Evolutionary conservation across 2,797 vertebrate genomes (phyloP).

Genomic region (Nasua narica): DNA sequence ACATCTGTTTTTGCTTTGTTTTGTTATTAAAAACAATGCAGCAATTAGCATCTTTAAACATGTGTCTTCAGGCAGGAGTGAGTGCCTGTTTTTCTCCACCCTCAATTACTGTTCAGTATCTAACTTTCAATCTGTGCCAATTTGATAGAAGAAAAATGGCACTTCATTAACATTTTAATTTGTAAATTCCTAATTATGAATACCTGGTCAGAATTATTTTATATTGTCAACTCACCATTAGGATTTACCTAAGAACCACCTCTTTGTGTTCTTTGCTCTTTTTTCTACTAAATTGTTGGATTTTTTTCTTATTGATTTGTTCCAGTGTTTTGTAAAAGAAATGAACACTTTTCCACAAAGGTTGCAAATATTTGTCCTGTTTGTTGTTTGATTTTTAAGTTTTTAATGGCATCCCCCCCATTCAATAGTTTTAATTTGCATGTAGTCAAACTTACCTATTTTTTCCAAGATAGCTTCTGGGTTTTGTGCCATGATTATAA

Average conservation of each 20-base stretch:
- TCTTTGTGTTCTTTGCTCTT: background rate
- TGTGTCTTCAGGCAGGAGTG: background rate
- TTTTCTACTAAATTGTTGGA: background rate
- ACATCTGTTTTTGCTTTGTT: background rate
- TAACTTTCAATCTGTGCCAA: background rate
- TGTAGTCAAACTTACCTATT: background rate
- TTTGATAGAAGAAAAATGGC: background rate
- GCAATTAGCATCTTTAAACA: background rate
- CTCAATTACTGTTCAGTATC: background rate
- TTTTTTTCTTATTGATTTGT: background rate
- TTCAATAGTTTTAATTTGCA: constrained; percentile 6
- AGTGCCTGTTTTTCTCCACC: background rate
- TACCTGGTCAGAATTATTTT: background rate
- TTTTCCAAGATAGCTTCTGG: background rate
- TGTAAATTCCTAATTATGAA: background rate
- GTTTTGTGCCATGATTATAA: background rate
- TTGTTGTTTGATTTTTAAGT: background rate
- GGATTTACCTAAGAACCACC: background rate
- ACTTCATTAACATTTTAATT: background rate
- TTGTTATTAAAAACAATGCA: background rate
- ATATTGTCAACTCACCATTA: background rate
- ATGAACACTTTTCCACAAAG: background rate
- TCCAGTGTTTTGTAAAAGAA: background rate
- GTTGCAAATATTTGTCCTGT: background rate
- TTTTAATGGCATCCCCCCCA: background rate